These are phyloP conservation scores for Maconellicoccus hirsutus DNA, from an alignment of 1,140 invertebrate species.

Conservation along the genomic window DNA sequence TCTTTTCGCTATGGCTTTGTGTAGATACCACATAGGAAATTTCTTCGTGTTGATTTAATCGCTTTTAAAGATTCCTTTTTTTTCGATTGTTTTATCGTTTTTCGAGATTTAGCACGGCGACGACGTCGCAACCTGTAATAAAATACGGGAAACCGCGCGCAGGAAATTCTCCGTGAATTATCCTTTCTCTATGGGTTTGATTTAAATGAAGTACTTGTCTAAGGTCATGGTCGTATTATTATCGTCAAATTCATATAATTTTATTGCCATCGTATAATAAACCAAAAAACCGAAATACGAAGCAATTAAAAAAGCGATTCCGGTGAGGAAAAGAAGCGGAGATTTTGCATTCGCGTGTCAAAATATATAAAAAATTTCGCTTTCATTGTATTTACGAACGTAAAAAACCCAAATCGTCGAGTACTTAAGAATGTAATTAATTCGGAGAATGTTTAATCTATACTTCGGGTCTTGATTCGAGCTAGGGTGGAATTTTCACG, in stretches of 20 bases:
- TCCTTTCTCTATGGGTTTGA: neutral
- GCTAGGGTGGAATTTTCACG: too few species aligned
- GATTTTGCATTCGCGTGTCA: too few species aligned
- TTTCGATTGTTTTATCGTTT: slow-evolving; percentile 3
- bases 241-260: neutral
- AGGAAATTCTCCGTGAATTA: neutral
- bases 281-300: too few species aligned
- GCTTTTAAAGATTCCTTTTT: slow-evolving; percentile 7
- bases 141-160: neutral
- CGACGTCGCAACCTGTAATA: neutral
- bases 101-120: neutral
- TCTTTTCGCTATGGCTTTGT: slow-evolving; percentile 13
- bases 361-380: too few species aligned
- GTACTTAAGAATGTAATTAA: too few species aligned
- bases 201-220: neutral
- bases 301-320: neutral
- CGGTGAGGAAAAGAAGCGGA: too few species aligned
- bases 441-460: too few species aligned
- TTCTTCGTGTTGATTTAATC: slow-evolving; percentile 15
- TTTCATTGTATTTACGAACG: too few species aligned
- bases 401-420: too few species aligned
- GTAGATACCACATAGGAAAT: neutral
- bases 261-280: neutral
- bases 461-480: too few species aligned
- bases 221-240: neutral